A percentile compares a stretch with the other conserved stretches of the same genome.
phyloP scores from a whole-genome alignment of 1,140 invertebrate genomes.

The Oryzaephilus surinamensis region DNA sequence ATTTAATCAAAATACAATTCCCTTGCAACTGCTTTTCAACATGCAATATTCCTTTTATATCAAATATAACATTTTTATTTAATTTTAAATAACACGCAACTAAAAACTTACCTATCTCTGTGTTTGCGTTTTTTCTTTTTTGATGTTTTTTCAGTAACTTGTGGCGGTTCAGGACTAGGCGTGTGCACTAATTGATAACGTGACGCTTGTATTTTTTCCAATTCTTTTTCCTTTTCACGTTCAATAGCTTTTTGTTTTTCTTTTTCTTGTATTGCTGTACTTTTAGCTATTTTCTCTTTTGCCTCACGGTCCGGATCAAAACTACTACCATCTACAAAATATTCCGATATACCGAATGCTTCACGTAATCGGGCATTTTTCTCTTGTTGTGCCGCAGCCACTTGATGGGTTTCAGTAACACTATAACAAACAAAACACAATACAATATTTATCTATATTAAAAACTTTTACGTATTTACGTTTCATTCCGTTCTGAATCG shows the following conservation, averaged over 20 bases:
- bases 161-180: slow-evolving; percentile 36
- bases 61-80: slow-evolving; percentile 1
- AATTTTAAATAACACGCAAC: background rate
- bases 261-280: slow-evolving; percentile 42
- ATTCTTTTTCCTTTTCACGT: slow-evolving; percentile 45
- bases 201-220: slow-evolving; percentile 39
- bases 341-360: slow-evolving; percentile 89
- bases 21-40: background rate
- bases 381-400: slow-evolving; percentile 91
- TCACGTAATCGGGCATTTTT: slow-evolving; percentile 87
- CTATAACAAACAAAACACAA: slow-evolving; percentile 43
- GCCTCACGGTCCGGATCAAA: slow-evolving; percentile 76
- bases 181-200: slow-evolving; percentile 54
- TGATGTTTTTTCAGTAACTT: slow-evolving; percentile 29
- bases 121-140: slow-evolving; percentile 45
- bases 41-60: background rate
- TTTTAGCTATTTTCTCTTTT: slow-evolving; percentile 60
- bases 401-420: slow-evolving; percentile 88
- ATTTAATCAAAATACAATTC: slow-evolving; percentile 9
- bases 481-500: slow-evolving; percentile 11
- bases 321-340: slow-evolving; percentile 89
- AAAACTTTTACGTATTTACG: slow-evolving; percentile 9
- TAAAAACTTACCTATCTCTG: slow-evolving; percentile 23
- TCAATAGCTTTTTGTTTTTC: slow-evolving; percentile 42
- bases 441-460: slow-evolving; percentile 2